Conservation (phyloP, 2,113 vertebrate species). For the Solenodon paradoxus region DNA sequence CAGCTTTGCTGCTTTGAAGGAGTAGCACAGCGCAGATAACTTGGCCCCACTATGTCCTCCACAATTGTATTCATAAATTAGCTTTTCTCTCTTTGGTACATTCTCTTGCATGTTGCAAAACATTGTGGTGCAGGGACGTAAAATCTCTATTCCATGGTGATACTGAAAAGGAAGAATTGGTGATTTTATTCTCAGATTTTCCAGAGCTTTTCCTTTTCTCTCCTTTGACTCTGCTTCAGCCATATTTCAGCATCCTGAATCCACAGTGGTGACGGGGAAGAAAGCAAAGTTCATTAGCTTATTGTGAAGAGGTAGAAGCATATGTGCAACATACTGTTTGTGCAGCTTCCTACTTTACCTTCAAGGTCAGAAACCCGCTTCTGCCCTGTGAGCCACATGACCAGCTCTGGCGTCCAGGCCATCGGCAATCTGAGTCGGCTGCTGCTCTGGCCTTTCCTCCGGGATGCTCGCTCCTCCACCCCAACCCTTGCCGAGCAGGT, state of each 20-base stretch:
- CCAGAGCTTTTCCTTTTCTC: neutral
- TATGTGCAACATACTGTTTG: neutral
- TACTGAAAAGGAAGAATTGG: neutral
- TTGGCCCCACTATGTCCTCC: neutral
- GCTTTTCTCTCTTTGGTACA: neutral
- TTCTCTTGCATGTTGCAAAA: neutral
- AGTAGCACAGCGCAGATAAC: neutral
- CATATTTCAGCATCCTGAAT: neutral
- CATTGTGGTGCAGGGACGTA: neutral
- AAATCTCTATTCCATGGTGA: neutral
- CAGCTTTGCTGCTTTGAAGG: neutral
- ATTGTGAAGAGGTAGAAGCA: neutral
- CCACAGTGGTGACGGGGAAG: neutral
- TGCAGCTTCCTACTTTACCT: neutral
- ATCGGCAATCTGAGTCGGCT: neutral
- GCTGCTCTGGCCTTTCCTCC: neutral
- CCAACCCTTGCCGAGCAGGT: neutral
- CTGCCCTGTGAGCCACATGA: neutral
- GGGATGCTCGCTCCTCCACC: neutral
- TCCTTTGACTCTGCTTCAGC: neutral
- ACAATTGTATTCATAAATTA: neutral
- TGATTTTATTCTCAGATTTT: conserved; percentile 5
- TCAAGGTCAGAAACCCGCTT: neutral
- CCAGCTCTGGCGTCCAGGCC: neutral
- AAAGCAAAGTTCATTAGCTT: neutral